A percentile compares a stretch with the other conserved stretches of the same genome.
Conservation (phyloP, 1,140 invertebrate species). For the Leptoteleia sp. region DNA sequence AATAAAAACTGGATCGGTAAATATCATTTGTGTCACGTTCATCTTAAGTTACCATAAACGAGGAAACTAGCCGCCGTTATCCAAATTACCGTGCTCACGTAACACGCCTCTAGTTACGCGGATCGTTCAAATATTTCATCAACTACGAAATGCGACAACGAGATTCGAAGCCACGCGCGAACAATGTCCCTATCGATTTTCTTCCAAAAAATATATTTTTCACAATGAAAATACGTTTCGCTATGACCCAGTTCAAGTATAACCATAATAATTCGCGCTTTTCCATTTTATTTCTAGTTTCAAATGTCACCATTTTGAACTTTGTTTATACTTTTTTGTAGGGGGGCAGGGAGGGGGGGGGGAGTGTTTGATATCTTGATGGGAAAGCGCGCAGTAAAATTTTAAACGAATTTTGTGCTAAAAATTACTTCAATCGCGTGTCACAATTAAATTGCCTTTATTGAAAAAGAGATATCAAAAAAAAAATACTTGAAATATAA, state of each 20-base stretch:
- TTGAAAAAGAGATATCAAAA: too few relatives aligned
- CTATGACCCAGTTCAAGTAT: constrained; percentile 7
- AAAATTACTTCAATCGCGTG: too few relatives aligned
- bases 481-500: too few relatives aligned
- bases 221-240: neutral
- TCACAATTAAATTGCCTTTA: too few relatives aligned
- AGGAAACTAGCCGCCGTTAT: constrained; percentile 14
- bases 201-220: constrained; percentile 1
- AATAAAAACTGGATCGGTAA: constrained; percentile 36
- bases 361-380: too few relatives aligned
- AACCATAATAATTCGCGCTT: neutral
- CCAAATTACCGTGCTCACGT: constrained; percentile 35
- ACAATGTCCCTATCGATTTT: constrained; percentile 25
- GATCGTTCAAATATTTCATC: constrained; percentile 30
- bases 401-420: too few relatives aligned
- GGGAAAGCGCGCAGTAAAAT: too few relatives aligned
- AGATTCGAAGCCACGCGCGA: constrained; percentile 11
- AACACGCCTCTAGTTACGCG: constrained; percentile 21
- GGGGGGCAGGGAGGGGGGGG: too few relatives aligned
- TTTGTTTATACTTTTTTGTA: too few relatives aligned
- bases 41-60: constrained; percentile 49
- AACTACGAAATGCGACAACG: constrained; percentile 4
- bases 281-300: too few relatives aligned
- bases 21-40: constrained; percentile 37
- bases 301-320: too few relatives aligned